Base-by-base conservation (phyloP, 2,113 vertebrate genomes). In the Seriola aureovittata region DNA sequence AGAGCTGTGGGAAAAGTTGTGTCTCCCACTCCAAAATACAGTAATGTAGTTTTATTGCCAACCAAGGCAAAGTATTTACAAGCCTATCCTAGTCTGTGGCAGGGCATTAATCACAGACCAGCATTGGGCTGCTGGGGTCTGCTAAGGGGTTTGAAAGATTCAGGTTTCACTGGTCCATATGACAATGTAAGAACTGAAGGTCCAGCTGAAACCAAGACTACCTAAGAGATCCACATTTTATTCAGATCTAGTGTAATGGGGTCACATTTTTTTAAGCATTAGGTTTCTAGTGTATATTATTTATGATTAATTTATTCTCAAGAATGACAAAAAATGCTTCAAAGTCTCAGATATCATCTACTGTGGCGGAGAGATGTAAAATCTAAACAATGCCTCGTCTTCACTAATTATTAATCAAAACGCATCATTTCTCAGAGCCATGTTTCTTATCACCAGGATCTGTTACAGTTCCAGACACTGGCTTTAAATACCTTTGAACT, bases 21-120 rank as follows among this genome's bases (percentile, higher is more conserved):
- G 73, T 55, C 59, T 66, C 23, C 6, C 29, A 17, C 48, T 72
- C 21, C n/a, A 52, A 42, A 79, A 73, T 66, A 77, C 57, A 82
- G 68, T 71, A 68, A 44, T 71, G 40, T 34, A 29, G 52, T 81
- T 71, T 85, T 81, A 84, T 50, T 60, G 57, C 67, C 17, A 46
- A 58, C 46, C 46, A 5, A 60, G 17, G 75, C 70, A 54, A 34
- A 64, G 58, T 71, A 66, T 85, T 83, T 85, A 80, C 58, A 82
- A 60, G 67, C 64, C 75, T 58, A n/a, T 32, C 32, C 52, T 36
- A 40, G 52, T 48, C 44, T 54, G 54, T 62, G 70, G 65, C 54
- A 60, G 70, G 52, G 64, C 60, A 73, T 80, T 63, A 85, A 82
- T 87, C 85, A 77, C 58, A 42, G 57, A 25, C 4, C 57, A 71